phyloP scores from a whole-genome alignment of 2,888 invertebrate genomes.

The Penaeus monodon region DNA sequence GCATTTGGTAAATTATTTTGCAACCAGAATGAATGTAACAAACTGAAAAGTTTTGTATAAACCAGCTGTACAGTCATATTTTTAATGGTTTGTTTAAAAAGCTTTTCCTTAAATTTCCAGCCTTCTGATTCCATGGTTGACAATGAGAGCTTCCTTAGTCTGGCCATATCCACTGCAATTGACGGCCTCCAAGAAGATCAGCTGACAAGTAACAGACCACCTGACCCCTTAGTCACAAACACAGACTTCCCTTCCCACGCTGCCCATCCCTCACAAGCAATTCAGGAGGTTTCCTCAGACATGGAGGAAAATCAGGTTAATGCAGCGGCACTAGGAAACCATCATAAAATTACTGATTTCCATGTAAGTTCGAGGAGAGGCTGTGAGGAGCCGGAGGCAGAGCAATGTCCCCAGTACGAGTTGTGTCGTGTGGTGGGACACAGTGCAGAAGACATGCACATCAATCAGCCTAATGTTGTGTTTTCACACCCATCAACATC shows the following conservation, averaged over 20 bases:
- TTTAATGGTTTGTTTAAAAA: neutral
- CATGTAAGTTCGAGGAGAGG: constrained; percentile 34
- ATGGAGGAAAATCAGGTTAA: constrained; percentile 14
- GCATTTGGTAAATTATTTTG: too few species aligned
- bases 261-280: constrained; percentile 3
- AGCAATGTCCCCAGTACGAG: constrained; percentile 43
- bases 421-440: constrained; percentile 27
- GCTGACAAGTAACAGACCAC: constrained; percentile 24
- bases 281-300: constrained; percentile 13
- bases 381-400: constrained; percentile 31
- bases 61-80: neutral
- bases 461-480: constrained; percentile 32
- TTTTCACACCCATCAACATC: constrained; percentile 34
- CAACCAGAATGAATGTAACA: too few species aligned
- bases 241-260: constrained; percentile 38
- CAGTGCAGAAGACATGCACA: constrained; percentile 33
- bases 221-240: constrained; percentile 16
- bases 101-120: constrained; percentile 27
- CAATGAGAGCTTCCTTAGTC: constrained; percentile 58
- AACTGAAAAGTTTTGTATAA: too few species aligned
- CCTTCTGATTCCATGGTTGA: constrained; percentile 55
- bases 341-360: constrained; percentile 44
- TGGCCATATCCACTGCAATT: constrained; percentile 63
- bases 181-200: constrained; percentile 53
- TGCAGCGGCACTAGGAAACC: neutral